Base-by-base conservation (phyloP, 2,888 invertebrate species). In the Cataglyphis cursor region DNA sequence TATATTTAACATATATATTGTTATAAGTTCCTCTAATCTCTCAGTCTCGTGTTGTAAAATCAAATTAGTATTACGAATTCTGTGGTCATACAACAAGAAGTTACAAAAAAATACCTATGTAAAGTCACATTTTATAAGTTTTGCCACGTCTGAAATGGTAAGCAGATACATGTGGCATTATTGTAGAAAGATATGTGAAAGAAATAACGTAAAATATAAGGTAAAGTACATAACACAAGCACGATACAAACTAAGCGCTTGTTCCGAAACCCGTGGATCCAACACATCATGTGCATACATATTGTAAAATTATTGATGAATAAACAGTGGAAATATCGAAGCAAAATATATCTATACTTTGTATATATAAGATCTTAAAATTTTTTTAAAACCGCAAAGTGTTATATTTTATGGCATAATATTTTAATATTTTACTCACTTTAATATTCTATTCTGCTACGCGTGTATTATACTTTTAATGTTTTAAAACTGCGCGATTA, bases 261-360 rank as follows among this genome's bases (percentile, higher is more conserved):
- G 90, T 92, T 76, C 81, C 85, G 78, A 85, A 89, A 88, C 88
- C 88, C 87, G 89, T 91, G 92, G 90, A 92, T 90, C 88, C 88
- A 89, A 92, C 92, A 92, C 89, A 91, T 89, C 92, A 88, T 92
- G 92, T 91, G 91, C 92, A 89, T 90, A 91, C 89, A 90, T 91
- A 92, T 90, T 94, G 94, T 94, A 94, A 93, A 93, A 92, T 91
- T 91, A 92, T 93, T 93, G 91, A 90, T 92, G 91, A 94, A 94
- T 94, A 94, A 94, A 94, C 92, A 92, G 88, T 93, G 92, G 90
- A 92, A 93, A 89, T 81, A 85, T 86, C 83, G 86, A 82, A 68
- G n/a, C 51, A 64, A 75, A 54, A 75, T 66, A 75, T 21, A 61
- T 81, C 83, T 87, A 35, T 82, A 35, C 41, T 65, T 82, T 64